Base-by-base conservation (phyloP, 2,113 vertebrate genomes). In the Dipodomys merriami region DNA sequence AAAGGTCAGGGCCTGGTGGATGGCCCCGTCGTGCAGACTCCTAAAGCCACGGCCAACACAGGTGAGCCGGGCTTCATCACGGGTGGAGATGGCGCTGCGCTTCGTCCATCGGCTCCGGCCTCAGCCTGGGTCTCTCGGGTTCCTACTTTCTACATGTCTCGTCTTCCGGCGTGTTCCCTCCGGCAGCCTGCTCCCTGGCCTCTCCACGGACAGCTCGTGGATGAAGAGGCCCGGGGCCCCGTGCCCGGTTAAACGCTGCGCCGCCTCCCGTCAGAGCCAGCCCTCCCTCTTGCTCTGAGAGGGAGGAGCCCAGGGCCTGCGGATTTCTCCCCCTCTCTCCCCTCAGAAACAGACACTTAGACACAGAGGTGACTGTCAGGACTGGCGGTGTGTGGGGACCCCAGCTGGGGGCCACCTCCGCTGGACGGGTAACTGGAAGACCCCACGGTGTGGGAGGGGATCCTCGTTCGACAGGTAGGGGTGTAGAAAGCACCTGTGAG, bases 81-180 rank as follows among this genome's bases (percentile, higher is more conserved):
- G 73, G 71, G 86, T 27, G n/a, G n/a, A 88, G 83, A 72, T 6
- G 76, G 74, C n/a, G 9, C 9, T 64, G 27, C 25, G 20, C 12
- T 25, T 90, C 92, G 27, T 57, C 44, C 39, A 13, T 78, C 46
- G 62, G 8, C 60, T 53, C 68, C 83, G n/a, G 76, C 29, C 46
- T 85, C 22, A 79, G n/a, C 22, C 30, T 22, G 68, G 19, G 62
- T 57, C 49, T 22, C 88, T 85, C 29, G 1, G 20, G 7, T 33
- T 95, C n/a, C 27, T 84, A 23, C 20, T 92, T 81, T 89, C 9
- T 57, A 69, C 35, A 22, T 67, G n/a, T 83, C 80, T 92, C 67
- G 49, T 22, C 20, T 68, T 84, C 57, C 49, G 33, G 11, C 23
- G 72, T 19, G 69, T 46, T 74, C 62, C 30, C 30, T 80, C 1